Percentiles rank a stretch among this genome's conserved stretches.
Evolutionary conservation across 2,797 vertebrate genomes (phyloP).

Genomic region (Sebastes oblongus): DNA sequence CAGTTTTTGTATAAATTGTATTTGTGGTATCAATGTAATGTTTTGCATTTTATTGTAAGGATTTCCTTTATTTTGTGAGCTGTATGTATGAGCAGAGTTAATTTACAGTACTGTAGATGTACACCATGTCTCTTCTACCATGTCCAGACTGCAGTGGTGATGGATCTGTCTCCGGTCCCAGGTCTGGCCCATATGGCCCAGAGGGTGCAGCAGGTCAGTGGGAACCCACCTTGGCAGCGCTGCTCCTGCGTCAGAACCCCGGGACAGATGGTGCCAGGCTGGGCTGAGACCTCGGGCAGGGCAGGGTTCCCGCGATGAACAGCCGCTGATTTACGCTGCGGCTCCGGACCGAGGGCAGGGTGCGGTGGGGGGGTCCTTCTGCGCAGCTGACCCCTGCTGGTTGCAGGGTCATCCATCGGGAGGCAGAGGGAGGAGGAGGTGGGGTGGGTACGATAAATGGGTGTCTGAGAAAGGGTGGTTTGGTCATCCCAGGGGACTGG

Average conservation of each 20-base stretch:
- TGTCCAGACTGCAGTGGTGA: slow-evolving; percentile 54
- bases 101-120: neutral
- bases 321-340: slow-evolving; percentile 78
- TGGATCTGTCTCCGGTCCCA: slow-evolving; percentile 60
- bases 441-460: slow-evolving; percentile 76
- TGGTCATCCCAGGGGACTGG: slow-evolving; percentile 68
- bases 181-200: slow-evolving; percentile 45
- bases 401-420: slow-evolving; percentile 70
- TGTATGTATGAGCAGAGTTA: neutral
- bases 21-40: neutral
- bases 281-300: slow-evolving; percentile 75
- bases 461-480: slow-evolving; percentile 76
- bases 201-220: slow-evolving; percentile 67
- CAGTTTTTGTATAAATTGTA: neutral
- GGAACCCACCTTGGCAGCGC: slow-evolving; percentile 74
- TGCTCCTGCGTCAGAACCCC: slow-evolving; percentile 74
- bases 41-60: neutral
- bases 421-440: slow-evolving; percentile 26
- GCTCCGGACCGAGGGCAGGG: slow-evolving; percentile 63
- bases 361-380: slow-evolving; percentile 52
- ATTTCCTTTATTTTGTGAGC: neutral
- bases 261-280: slow-evolving; percentile 80
- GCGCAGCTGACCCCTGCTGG: slow-evolving; percentile 79
- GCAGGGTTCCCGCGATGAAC: slow-evolving; percentile 77
- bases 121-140: slow-evolving; percentile 1